Conservation (phyloP, 2,888 invertebrate genomes). For the Saturnia pavonia region DNA sequence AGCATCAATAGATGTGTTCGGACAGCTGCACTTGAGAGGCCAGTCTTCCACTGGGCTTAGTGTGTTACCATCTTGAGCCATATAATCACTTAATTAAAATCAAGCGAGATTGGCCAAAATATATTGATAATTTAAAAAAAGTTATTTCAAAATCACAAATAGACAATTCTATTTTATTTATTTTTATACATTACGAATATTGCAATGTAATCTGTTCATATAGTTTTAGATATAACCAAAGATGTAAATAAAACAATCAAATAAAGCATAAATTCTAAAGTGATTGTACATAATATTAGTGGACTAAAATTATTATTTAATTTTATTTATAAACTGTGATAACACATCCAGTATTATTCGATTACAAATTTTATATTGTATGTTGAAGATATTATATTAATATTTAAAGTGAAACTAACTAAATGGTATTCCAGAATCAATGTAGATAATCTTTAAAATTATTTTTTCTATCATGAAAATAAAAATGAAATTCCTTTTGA, state of each 20-base stretch:
- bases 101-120: too few relatives aligned
- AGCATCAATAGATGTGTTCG: too few relatives aligned
- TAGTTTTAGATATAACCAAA: slow-evolving; percentile 41
- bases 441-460: neutral
- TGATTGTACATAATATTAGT: slow-evolving; percentile 63
- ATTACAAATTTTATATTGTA: slow-evolving; percentile 42
- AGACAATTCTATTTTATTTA: neutral
- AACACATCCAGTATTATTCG: slow-evolving; percentile 50
- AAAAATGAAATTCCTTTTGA: too few relatives aligned
- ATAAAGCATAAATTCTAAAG: slow-evolving; percentile 78
- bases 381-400: slow-evolving; percentile 22
- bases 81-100: too few relatives aligned
- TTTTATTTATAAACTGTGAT: slow-evolving; percentile 66
- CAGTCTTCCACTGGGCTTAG: too few relatives aligned
- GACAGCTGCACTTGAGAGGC: too few relatives aligned
- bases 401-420: neutral
- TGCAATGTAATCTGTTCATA: slow-evolving; percentile 37
- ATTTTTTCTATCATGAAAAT: neutral
- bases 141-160: neutral
- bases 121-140: neutral
- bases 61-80: too few relatives aligned
- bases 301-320: slow-evolving; percentile 27
- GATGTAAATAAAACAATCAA: slow-evolving; percentile 60
- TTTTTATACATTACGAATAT: slow-evolving; percentile 14
- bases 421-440: neutral